These are phyloP conservation scores for Lepidocyrtinus sp. DNA, from an alignment of 2,888 invertebrate genomes.

Conservation along the genomic window DNA sequence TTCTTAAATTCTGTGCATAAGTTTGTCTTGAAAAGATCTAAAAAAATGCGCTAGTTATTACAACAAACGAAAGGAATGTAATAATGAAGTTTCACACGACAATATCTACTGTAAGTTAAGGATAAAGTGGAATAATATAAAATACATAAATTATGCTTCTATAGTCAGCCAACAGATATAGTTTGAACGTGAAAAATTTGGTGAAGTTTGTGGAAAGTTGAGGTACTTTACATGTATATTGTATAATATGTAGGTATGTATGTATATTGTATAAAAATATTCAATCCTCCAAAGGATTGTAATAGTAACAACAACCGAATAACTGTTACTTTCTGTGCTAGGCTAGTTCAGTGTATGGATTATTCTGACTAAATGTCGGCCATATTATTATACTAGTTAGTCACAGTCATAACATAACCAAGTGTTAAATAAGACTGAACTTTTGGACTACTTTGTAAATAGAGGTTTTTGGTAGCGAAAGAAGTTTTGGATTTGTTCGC, in stretches of 20 bases:
- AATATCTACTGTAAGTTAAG: not conserved
- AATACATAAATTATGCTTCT: not conserved
- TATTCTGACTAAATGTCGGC: not conserved
- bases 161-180: not conserved
- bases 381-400: slow-evolving; percentile 3
- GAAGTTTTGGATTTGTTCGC: not conserved
- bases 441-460: not conserved
- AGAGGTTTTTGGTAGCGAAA: not conserved
- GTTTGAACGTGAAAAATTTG: not conserved
- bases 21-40: too few relatives aligned
- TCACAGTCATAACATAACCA: slow-evolving; percentile 14
- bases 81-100: not conserved
- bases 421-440: slow-evolving; percentile 3
- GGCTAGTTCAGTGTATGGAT: slow-evolving; percentile 3
- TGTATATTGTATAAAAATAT: slow-evolving; percentile 15
- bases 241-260: not conserved
- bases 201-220: not conserved
- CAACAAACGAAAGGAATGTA: not conserved
- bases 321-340: not conserved
- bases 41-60: too few relatives aligned
- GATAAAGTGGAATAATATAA: not conserved
- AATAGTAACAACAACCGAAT: slow-evolving; percentile 8
- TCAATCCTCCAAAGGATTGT: not conserved
- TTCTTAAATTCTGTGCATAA: too few relatives aligned
- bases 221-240: slow-evolving; percentile 15